phyloP scores from a whole-genome alignment of 2,797 vertebrate species.

The Toxotes lorentzi region DNA sequence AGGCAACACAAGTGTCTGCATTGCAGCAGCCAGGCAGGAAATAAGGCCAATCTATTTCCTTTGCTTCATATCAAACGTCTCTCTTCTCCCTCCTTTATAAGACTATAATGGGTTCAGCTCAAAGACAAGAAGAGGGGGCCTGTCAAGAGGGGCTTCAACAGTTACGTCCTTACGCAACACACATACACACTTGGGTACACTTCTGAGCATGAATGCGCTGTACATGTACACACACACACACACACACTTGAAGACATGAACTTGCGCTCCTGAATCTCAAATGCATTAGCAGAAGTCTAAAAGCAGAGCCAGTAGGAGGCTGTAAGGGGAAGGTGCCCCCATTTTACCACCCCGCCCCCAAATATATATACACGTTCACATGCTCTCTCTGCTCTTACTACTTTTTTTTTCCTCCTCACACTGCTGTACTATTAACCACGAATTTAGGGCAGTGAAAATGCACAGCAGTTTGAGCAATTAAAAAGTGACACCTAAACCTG shows the following conservation, averaged over 20 bases:
- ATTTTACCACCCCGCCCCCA: conserved; percentile 44
- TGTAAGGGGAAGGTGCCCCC: conserved; percentile 52
- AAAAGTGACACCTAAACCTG: conserved; percentile 71
- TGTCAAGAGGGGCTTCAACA: conserved; percentile 70
- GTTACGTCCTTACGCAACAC: conserved; percentile 66
- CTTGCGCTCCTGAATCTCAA: conserved; percentile 57
- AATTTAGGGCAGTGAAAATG: conserved; percentile 75
- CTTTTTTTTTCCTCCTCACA: conserved; percentile 24
- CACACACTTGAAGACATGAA: conserved; percentile 30
- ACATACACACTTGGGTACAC: conserved; percentile 53
- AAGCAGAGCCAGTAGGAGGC: conserved; percentile 50
- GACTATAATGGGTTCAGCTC: conserved; percentile 77
- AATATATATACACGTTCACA: conserved; percentile 36
- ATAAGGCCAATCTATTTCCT: conserved; percentile 86
- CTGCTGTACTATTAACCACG: conserved; percentile 50
- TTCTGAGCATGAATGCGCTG: conserved; percentile 38
- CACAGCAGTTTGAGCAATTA: conserved; percentile 71
- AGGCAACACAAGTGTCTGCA: conserved; percentile 80
- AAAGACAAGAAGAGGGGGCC: conserved; percentile 68
- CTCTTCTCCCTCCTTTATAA: conserved; percentile 71
- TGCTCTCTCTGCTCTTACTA: conserved; percentile 26
- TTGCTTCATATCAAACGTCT: conserved; percentile 82
- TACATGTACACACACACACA: conserved; percentile 27
- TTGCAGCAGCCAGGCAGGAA: conserved; percentile 81
- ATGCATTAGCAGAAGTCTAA: conserved; percentile 54